A percentile compares a stretch with the other conserved stretches of the same genome.
Evolutionary conservation across 2,888 invertebrate species (phyloP).

Genomic region (Aphodius granarius): DNA sequence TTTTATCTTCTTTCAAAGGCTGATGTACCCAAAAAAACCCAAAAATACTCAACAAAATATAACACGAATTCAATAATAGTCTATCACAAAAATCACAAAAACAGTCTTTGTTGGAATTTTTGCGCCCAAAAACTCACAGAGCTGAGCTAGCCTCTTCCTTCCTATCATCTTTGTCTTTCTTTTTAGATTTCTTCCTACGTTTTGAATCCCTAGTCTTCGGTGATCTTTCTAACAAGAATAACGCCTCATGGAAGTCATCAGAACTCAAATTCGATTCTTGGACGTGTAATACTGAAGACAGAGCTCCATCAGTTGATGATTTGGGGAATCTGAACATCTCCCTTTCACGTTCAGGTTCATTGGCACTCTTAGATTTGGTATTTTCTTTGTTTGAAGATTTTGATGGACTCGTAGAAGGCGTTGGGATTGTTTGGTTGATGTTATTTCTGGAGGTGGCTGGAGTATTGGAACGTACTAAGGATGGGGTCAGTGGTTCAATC

Average conservation of each 20-base stretch:
- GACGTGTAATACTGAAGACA: constrained; percentile 61
- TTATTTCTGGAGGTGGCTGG: constrained; percentile 46
- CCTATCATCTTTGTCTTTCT: constrained; percentile 53
- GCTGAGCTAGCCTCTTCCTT: constrained; percentile 56
- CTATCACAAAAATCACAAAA: constrained; percentile 20
- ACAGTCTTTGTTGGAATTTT: constrained; percentile 39
- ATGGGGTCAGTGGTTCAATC: constrained; percentile 50
- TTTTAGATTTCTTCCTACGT: constrained; percentile 55
- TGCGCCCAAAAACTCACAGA: constrained; percentile 44
- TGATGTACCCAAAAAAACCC: background rate
- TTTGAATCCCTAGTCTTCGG: constrained; percentile 57
- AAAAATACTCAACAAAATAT: background rate
- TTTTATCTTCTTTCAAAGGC: background rate
- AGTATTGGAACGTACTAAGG: constrained; percentile 50
- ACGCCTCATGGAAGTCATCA: constrained; percentile 61
- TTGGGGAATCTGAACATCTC: constrained; percentile 60
- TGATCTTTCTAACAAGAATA: constrained; percentile 58
- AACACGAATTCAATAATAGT: constrained; percentile 16
- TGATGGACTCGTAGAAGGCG: constrained; percentile 45
- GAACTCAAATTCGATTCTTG: constrained; percentile 61
- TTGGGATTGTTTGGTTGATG: constrained; percentile 33
- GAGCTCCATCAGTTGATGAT: constrained; percentile 60
- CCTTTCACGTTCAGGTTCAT: constrained; percentile 57
- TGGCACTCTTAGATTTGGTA: constrained; percentile 56
- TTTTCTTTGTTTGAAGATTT: constrained; percentile 41